Base-by-base conservation (phyloP, 2,888 invertebrate genomes). In the Trissolcus brochymenae region DNA sequence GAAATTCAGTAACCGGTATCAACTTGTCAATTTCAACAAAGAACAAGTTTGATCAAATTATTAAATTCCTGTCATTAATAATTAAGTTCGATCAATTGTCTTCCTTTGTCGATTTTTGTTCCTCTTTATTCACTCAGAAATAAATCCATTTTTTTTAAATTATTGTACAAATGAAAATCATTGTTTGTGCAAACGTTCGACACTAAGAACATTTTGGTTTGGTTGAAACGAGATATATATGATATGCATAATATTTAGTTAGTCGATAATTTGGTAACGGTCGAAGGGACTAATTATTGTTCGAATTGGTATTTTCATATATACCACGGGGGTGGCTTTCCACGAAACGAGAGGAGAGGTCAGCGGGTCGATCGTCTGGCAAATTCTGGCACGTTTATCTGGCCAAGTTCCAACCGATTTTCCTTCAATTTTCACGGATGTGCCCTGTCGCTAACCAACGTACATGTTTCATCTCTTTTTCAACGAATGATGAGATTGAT, bases 301-400 rank as follows among this genome's bases (percentile, higher is more conserved):
- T 62, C 57, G 7, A 43, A 16, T 56, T 43, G 14, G 56, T 70
- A 55, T 57, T 43, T 41, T 29, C 51, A 41, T 43, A 71, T 61
- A 64, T 59, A 64, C 14, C 41, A 35, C 19, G 40, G 9, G 53
- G 49, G 21, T 64, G 59, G 46, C n/a, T 71, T 57, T 29, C 53
- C 35, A 9, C 1, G 16, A 17, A 40, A 51, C 3, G 25, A 4
- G 25, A 11, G 17, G 41, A 21, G 54, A 54, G 62, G 67, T 61
- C 67, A 67, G 62, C 29, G 50, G 67, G 57, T 75, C 68, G 66
- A 59, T 75, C 76, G 76, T 74, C 76, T 79, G 76, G 70, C 56
- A 78, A 81, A 78, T 81, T 80, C 79, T 81, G 82, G 82, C 81
- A 82, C 56, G 59, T 53, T 61, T 62, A 57, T 56, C 79, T 83